phyloP scores from a whole-genome alignment of 92 coral and sea anemone species.

The Parazoanthus darwini region DNA sequence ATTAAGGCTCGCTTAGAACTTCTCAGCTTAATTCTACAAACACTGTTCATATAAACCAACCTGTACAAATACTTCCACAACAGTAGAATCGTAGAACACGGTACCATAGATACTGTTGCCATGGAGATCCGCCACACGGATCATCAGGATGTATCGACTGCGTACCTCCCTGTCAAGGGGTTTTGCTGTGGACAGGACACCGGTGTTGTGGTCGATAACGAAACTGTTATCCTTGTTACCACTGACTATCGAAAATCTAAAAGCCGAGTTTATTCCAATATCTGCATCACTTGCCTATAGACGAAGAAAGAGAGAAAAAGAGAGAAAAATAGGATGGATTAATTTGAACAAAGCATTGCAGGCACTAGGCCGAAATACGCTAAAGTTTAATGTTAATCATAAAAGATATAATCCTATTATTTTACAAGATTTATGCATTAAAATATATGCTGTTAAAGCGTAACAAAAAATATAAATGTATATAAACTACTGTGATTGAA shows the following conservation, averaged over 20 bases:
- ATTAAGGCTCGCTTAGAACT: too few relatives aligned
- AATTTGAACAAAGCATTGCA: too few relatives aligned
- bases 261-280: slow-evolving; percentile 77
- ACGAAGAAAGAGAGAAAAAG: slow-evolving; percentile 8
- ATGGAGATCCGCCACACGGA: slow-evolving; percentile 80
- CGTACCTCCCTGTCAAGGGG: slow-evolving; percentile 77
- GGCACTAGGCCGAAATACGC: too few relatives aligned
- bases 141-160: slow-evolving; percentile 59
- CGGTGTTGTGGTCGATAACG: slow-evolving; percentile 65
- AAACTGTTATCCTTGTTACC: slow-evolving; percentile 78
- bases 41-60: slow-evolving; percentile 38
- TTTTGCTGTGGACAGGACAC: slow-evolving; percentile 71
- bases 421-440: too few relatives aligned
- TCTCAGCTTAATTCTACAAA: neutral
- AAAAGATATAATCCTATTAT: too few relatives aligned
- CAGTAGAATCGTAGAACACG: slow-evolving; percentile 79
- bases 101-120: slow-evolving; percentile 81
- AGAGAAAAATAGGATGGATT: neutral
- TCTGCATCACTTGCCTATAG: slow-evolving; percentile 87
- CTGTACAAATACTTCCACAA: slow-evolving; percentile 83
- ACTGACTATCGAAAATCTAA: slow-evolving; percentile 69
- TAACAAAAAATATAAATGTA: too few relatives aligned
- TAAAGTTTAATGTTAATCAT: too few relatives aligned
- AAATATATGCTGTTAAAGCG: too few relatives aligned
- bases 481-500: too few relatives aligned